phyloP scores from a whole-genome alignment of 2,797 vertebrate species.

The Carcharodon carcharias region DNA sequence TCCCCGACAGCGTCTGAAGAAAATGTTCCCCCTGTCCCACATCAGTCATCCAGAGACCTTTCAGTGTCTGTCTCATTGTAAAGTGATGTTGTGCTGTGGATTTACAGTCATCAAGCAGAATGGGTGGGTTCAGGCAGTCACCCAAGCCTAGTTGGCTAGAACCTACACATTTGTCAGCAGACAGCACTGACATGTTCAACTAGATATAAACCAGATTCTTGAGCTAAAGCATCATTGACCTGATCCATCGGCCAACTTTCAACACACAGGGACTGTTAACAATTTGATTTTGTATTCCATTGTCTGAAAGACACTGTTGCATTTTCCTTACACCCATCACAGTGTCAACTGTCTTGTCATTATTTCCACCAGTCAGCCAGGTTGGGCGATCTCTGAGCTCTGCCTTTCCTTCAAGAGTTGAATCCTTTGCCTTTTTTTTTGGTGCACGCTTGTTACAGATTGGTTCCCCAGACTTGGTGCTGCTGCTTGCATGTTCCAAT shows the following conservation, averaged over 20 bases:
- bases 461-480: conserved; percentile 24
- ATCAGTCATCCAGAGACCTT: background rate
- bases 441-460: background rate
- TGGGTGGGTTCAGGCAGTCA: no score
- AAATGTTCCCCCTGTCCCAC: background rate
- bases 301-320: background rate
- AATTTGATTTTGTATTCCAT: background rate
- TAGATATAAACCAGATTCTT: background rate
- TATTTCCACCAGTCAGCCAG: background rate
- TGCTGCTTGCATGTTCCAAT: conserved; percentile 20
- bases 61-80: background rate
- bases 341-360: background rate
- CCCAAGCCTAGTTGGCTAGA: background rate
- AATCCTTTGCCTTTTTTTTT: no score
- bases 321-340: background rate
- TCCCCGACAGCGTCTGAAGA: background rate
- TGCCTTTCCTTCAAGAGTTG: background rate
- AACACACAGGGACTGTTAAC: background rate
- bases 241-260: background rate
- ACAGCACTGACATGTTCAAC: background rate
- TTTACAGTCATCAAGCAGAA: background rate
- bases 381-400: background rate
- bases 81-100: background rate
- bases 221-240: background rate
- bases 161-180: no score